Evolutionary conservation across 92 coral and sea anemone genomes (phyloP).

Genomic region (Paramuricea clavata): DNA sequence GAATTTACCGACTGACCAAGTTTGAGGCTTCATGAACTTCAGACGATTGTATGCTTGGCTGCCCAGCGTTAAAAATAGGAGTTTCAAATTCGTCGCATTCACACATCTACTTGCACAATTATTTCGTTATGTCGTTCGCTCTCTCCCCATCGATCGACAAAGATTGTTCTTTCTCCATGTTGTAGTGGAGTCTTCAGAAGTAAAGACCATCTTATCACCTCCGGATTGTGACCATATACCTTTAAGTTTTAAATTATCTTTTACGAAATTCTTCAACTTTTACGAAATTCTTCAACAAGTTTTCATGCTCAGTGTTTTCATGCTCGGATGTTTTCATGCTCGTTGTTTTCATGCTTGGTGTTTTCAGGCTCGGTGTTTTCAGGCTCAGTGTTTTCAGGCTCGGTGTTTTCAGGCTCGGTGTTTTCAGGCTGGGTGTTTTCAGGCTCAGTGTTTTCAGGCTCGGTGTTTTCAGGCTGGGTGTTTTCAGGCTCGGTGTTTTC

Average conservation of each 20-base stretch:
- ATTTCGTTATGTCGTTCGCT: not conserved
- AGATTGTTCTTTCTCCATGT: slow-evolving; percentile 1
- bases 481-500: too few species aligned
- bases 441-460: too few species aligned
- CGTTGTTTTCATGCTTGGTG: too few species aligned
- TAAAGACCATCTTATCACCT: not conserved
- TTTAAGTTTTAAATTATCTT: not conserved
- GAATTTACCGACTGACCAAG: not conserved
- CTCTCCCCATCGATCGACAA: not conserved
- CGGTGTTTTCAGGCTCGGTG: too few species aligned
- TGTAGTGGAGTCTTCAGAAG: not conserved
- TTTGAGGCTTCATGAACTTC: not conserved
- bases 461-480: too few species aligned
- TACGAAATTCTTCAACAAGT: too few species aligned
- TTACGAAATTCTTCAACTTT: not conserved
- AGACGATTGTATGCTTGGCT: not conserved
- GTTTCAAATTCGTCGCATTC: not conserved
- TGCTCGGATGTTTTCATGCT: too few species aligned
- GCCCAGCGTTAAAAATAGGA: not conserved
- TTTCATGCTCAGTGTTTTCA: too few species aligned
- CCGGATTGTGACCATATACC: not conserved
- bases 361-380: too few species aligned
- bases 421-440: too few species aligned
- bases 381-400: too few species aligned
- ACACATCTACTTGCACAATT: not conserved